phyloP scores from a whole-genome alignment of 2,888 invertebrate species.

The Eretmocerus hayati region DNA sequence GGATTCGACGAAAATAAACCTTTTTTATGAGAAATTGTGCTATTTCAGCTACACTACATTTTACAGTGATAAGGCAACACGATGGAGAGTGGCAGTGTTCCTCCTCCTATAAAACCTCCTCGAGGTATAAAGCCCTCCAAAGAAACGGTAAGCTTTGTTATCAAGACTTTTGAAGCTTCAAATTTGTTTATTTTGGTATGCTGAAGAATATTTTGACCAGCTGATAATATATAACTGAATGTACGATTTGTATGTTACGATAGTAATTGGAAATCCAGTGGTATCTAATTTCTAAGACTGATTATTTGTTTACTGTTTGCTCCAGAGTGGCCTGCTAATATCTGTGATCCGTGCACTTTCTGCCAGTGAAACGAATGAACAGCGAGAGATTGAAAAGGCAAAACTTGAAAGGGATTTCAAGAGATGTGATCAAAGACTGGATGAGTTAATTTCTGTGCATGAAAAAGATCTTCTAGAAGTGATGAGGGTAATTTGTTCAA shows the following conservation, averaged over 20 bases:
- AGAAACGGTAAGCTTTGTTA: conserved; percentile 75
- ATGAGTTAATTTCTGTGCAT: conserved; percentile 81
- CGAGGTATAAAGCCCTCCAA: conserved; percentile 76
- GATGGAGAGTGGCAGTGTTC: conserved; percentile 38
- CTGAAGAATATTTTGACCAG: no score
- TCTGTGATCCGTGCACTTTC: conserved; percentile 92
- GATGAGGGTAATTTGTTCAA: conserved; percentile 52
- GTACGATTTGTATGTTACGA: no score
- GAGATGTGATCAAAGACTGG: conserved; percentile 80
- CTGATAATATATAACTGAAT: no score
- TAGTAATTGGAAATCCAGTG: no score
- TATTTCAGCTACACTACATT: no score
- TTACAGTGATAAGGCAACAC: not conserved
- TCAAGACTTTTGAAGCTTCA: no score
- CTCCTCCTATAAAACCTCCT: conserved; percentile 78
- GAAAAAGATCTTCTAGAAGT: conserved; percentile 82
- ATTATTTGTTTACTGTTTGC: conserved; percentile 10
- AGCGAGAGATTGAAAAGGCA: conserved; percentile 85
- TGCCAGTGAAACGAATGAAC: conserved; percentile 88
- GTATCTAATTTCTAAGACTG: no score
- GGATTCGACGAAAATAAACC: no score
- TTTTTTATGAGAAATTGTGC: no score
- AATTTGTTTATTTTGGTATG: no score
- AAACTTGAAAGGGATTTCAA: conserved; percentile 91
- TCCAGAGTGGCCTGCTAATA: conserved; percentile 56